Evolutionary conservation across 2,113 vertebrate species (phyloP).

Genomic region (Vireo altiloquus): DNA sequence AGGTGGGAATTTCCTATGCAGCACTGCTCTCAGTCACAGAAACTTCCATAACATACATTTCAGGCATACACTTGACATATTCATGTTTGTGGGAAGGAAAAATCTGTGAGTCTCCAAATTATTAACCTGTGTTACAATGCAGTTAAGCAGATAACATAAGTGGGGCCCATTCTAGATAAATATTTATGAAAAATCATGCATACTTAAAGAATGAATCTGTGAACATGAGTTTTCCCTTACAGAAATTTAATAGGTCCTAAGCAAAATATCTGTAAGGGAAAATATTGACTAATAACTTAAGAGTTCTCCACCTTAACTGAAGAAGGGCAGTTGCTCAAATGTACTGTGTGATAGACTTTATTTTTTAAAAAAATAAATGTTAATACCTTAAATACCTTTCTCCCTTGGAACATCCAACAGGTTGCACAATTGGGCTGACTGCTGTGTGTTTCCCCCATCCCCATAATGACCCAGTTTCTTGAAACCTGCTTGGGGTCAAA

Average conservation of each 20-base stretch:
- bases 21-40: neutral
- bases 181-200: neutral
- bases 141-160: neutral
- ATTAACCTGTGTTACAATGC: neutral
- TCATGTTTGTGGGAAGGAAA: neutral
- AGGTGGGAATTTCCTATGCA: neutral
- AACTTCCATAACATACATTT: neutral
- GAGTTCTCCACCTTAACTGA: neutral
- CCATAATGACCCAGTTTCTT: neutral
- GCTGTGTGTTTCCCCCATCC: neutral
- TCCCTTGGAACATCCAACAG: neutral
- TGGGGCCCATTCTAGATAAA: neutral
- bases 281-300: neutral
- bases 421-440: neutral
- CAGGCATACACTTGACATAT: neutral
- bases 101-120: neutral
- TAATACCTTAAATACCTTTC: neutral
- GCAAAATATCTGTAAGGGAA: neutral
- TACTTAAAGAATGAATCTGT: neutral
- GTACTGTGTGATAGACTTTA: neutral
- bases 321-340: neutral
- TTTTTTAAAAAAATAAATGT: neutral
- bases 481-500: neutral
- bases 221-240: neutral
- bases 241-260: neutral